Evolutionary conservation across 2,797 vertebrate genomes (phyloP).

Genomic region (Centropyge bicolor): DNA sequence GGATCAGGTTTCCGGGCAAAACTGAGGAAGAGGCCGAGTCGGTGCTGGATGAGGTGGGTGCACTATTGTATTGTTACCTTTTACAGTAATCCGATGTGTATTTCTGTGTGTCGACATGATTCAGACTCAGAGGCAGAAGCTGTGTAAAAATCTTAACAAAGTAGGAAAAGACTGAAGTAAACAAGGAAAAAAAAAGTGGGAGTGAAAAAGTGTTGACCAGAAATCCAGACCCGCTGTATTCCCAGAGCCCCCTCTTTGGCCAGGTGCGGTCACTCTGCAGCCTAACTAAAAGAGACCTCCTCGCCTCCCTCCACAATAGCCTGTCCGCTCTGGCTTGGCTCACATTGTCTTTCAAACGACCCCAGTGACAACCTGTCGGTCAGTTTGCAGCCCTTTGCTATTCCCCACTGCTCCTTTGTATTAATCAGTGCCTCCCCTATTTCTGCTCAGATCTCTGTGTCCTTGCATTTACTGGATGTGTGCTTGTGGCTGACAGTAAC

Average conservation of each 20-base stretch:
- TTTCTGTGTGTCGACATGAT: not conserved
- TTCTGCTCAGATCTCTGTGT: slow-evolving; percentile 35
- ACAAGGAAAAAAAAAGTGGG: not conserved
- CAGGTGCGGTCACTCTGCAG: slow-evolving; percentile 60
- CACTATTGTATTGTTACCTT: not conserved
- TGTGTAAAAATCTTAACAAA: not conserved
- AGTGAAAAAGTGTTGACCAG: slow-evolving; percentile 10
- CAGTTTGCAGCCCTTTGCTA: slow-evolving; percentile 28
- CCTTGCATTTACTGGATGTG: slow-evolving; percentile 5
- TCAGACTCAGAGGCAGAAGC: not conserved
- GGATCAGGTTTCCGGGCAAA: slow-evolving; percentile 95
- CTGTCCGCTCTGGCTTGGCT: slow-evolving; percentile 50
- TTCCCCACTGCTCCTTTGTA: slow-evolving; percentile 57
- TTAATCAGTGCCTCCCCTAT: slow-evolving; percentile 59
- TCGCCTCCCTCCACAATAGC: slow-evolving; percentile 57
- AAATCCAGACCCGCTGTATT: slow-evolving; percentile 32
- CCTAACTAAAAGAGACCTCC: slow-evolving; percentile 65
- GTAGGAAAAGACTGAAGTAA: not conserved
- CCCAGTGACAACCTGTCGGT: slow-evolving; percentile 57
- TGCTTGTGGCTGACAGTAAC: not conserved
- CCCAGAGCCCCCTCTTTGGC: slow-evolving; percentile 51
- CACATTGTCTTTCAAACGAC: slow-evolving; percentile 74
- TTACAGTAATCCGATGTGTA: not conserved
- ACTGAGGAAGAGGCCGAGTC: slow-evolving; percentile 93
- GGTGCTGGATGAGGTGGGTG: slow-evolving; percentile 94